Evolutionary conservation across 2,888 invertebrate genomes (phyloP), one percentile per base, ranked within the genome.

Genomic region (Tolmerus cingulatus): DNA sequence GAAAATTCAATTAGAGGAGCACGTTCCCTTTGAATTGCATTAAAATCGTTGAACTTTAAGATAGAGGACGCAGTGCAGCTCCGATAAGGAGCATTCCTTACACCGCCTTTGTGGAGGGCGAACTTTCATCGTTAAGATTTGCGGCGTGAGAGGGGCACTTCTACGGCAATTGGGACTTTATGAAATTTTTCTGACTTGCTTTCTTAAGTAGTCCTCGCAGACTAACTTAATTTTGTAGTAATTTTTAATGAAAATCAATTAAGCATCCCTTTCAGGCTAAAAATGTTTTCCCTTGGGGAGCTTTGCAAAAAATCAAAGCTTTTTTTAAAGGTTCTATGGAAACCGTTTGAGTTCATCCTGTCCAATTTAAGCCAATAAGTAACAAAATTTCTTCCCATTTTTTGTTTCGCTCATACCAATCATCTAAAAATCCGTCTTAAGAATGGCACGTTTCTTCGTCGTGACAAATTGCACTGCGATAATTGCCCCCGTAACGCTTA

Each of bases 1-100:
- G 82, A 82, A 66, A 82, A 82, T 82, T 66, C 82, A 82, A 82
- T 82, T 82, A 82, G 82, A 82, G 40, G 37, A 66, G 82, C 82
- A 57, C 66, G 82, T 57, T 82, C 57, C 19, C 82, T 82, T 57
- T 66, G 82, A 82, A 82, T 55, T 82, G 82, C 82, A 82, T 82
- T 82, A 82, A 82, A 82, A 82, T 8, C 82, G 82, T 82, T 57
- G 82, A 57, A 66, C 82, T 82, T 82, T 37, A 19, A 19, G 66
- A 14, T 37, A 34, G 37, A 37, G 40, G 14, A 19, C 37, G 19
- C 37, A 8, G 57, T 27, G 9, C 19, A n/a, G 37, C 57, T 46
- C 12, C 43, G 55, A 82, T 66, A 82, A 82, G 82, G 19, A 82
- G 34, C 82, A 82, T 66, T 27, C 66, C 12, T 9, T 27, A 12